A percentile compares a stretch with the other conserved stretches of the same genome.
phyloP scores from a whole-genome alignment of 53 echinoderm and acorn worm genomes.

The Echinometra lucunter region DNA sequence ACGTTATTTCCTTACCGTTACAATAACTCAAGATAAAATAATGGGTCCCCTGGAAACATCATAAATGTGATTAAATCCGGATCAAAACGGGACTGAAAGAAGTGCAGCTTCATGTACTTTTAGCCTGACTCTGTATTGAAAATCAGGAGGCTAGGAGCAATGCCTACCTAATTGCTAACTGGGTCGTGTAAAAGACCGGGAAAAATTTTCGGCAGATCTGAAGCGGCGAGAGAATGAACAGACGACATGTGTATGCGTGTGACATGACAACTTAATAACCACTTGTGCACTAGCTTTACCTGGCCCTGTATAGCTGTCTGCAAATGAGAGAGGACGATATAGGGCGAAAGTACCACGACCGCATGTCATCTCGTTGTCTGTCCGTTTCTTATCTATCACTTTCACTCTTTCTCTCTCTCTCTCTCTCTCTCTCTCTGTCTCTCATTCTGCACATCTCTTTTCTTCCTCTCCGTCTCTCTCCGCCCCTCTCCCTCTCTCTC shows the following conservation, averaged over 20 bases:
- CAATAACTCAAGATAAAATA: too few relatives aligned
- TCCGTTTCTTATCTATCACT: too few relatives aligned
- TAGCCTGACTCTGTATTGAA: background rate
- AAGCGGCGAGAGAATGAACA: background rate
- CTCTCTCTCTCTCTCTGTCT: too few relatives aligned
- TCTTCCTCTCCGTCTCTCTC: background rate
- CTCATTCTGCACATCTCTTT: too few relatives aligned
- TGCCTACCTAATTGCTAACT: slow-evolving; percentile 7
- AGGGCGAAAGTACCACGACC: slow-evolving; percentile 13
- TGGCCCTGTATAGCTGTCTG: background rate
- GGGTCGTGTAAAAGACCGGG: slow-evolving; percentile 13
- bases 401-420: background rate
- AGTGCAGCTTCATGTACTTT: background rate
- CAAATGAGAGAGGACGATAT: slow-evolving; percentile 1
- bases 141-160: background rate
- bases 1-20: too few relatives aligned
- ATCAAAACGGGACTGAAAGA: background rate
- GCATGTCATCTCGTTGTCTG: background rate
- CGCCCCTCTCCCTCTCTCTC: background rate
- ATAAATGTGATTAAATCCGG: too few relatives aligned
- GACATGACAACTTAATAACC: slow-evolving; percentile 40
- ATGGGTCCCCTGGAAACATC: background rate
- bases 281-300: slow-evolving; percentile 8
- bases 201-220: background rate
- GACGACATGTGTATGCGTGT: slow-evolving; percentile 26